Base-by-base conservation (phyloP, 2,113 vertebrate genomes). In the Pandion haliaetus region DNA sequence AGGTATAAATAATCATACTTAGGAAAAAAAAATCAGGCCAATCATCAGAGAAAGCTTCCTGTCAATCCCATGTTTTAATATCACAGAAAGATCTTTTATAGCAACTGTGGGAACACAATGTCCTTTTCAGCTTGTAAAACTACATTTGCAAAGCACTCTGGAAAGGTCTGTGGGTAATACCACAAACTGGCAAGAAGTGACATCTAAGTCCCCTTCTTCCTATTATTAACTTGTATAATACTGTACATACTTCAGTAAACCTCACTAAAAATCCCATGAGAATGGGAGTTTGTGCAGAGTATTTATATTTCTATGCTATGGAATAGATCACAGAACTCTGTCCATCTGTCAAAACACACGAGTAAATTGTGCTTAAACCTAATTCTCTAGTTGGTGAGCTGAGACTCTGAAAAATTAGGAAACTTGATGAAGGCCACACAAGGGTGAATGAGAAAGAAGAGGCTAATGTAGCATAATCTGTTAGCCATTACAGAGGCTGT, bases 101-200 rank as follows among this genome's bases (percentile, higher is more conserved):
- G 70, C 8, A 44, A 34, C 31, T 85, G 58, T 79, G 55, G 58
- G 71, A 96, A 85, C 93, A 82, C n/a, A 81, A 23, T 77, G 71
- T 88, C 86, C 74, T 93, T 91, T 91, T 62, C 72, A 84, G 83
- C 58, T 77, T 92, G 45, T 92, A 94, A 93, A 95, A 72, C 71
- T 86, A 34, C 71, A 40, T 87, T 90, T 82, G 50, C 80, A 93
- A 88, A 92, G 50, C 36, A 19, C 54, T 86, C n/a, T 81, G 55
- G 57, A 88, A 93, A 94, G 29, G n/a, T 78, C 61, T 84, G 77
- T 44, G 80, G 55, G 63, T 45, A 86, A 80, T 59, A 78, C 57
- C 80, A 81, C 61, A 83, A 86, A 57, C 44, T 79, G 57, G 29
- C 81, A 65, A 87, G 70, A 72, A 88, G 17, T 90, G 76, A 81